These are phyloP conservation scores for Tyto alba DNA, from an alignment of 2,113 vertebrate species.

Conservation along the genomic window DNA sequence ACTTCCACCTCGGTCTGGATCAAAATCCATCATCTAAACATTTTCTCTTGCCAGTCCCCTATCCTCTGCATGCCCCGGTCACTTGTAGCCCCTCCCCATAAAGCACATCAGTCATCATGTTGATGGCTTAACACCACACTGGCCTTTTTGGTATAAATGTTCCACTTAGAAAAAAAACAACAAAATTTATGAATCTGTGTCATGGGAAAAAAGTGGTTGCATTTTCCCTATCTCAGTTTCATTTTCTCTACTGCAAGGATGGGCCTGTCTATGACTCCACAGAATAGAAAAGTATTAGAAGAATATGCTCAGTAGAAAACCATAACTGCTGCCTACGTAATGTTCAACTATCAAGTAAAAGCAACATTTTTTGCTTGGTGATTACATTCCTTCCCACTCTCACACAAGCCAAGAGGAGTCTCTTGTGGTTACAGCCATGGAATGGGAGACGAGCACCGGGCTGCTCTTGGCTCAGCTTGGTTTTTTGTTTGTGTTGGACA, in stretches of 20 bases:
- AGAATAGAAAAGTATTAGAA: neutral
- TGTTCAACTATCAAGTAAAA: neutral
- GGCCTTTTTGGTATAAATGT: neutral
- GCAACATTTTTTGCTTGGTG: neutral
- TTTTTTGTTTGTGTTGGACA: slow-evolving; percentile 59
- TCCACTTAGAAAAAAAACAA: neutral
- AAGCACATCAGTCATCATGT: neutral
- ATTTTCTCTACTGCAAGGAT: neutral
- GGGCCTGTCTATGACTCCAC: neutral
- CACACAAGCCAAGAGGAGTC: slow-evolving; percentile 31
- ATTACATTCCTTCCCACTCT: slow-evolving; percentile 16
- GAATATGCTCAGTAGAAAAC: neutral
- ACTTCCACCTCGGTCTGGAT: neutral
- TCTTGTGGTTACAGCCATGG: slow-evolving; percentile 10
- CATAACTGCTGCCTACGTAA: neutral
- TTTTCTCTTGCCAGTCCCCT: neutral
- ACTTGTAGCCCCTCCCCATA: neutral
- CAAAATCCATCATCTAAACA: neutral
- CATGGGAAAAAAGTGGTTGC: neutral
- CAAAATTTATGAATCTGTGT: neutral
- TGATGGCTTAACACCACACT: neutral
- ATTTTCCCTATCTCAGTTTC: neutral
- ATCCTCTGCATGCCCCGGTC: neutral
- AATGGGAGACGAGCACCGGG: slow-evolving; percentile 25
- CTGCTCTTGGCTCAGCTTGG: neutral